A percentile compares a stretch with the other conserved stretches of the same genome.
phyloP scores from a whole-genome alignment of 2,797 vertebrate species.

The Clarias pachynema region DNA sequence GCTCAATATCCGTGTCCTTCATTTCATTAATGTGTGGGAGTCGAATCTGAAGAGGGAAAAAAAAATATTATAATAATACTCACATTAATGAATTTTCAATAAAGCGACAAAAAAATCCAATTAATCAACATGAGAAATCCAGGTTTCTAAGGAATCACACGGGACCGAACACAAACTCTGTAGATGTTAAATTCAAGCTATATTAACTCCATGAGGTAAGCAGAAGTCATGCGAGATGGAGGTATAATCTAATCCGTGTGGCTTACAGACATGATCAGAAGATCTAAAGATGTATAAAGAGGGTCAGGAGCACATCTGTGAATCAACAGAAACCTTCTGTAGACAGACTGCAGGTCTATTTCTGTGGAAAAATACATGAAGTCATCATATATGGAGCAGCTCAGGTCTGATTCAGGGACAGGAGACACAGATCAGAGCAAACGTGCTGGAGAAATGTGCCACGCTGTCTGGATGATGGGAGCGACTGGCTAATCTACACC shows the following conservation, averaged over 20 bases:
- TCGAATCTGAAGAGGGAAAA: neutral
- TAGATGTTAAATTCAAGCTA: neutral
- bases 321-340: neutral
- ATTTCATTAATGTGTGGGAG: slow-evolving; percentile 27
- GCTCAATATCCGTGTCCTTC: slow-evolving; percentile 28
- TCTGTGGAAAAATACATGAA: neutral
- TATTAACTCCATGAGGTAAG: neutral
- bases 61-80: neutral
- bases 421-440: neutral
- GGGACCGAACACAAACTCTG: neutral
- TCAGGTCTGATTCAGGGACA: neutral
- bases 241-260: neutral
- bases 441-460: too few species aligned
- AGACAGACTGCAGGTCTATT: neutral
- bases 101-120: slow-evolving; percentile 20
- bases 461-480: too few species aligned
- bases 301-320: too few species aligned
- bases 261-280: neutral
- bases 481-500: too few species aligned
- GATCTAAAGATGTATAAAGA: neutral
- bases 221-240: neutral
- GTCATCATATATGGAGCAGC: neutral
- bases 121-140: neutral
- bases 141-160: neutral
- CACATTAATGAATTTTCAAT: slow-evolving; percentile 34